Evolutionary conservation across 2,797 vertebrate species (phyloP).

Genomic region (Sebastes iracundus): DNA sequence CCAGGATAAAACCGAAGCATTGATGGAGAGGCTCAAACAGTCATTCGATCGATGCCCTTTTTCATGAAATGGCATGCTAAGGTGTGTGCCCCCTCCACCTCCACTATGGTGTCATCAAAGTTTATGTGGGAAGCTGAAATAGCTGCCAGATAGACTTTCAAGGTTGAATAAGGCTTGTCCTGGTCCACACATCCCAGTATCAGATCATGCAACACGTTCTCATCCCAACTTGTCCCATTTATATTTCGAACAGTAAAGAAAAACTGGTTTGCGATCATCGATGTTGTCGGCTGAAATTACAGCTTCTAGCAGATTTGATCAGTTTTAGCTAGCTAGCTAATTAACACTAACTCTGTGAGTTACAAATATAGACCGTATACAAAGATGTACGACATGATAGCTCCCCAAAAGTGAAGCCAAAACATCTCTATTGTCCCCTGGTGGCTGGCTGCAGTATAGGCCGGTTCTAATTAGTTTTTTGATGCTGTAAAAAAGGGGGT

Average conservation of each 20-base stretch:
- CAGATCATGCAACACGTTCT: not conserved
- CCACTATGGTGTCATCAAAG: slow-evolving; percentile 1
- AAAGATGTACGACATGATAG: too few species aligned
- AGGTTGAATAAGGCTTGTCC: not conserved
- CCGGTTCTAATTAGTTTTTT: too few species aligned
- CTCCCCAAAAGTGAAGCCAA: too few species aligned
- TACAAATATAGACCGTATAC: not conserved
- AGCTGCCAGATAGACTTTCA: not conserved
- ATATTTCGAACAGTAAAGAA: not conserved
- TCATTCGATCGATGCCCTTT: slow-evolving; percentile 1
- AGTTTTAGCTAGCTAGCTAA: not conserved
- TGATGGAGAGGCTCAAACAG: not conserved
- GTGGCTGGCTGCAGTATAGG: too few species aligned
- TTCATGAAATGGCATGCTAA: slow-evolving; percentile 22
- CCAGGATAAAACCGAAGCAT: slow-evolving; percentile 5
- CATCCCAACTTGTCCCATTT: too few species aligned
- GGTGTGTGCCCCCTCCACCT: not conserved
- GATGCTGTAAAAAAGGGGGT: too few species aligned
- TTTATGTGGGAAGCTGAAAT: slow-evolving; percentile 12
- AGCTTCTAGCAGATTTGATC: too few species aligned
- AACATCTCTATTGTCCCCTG: too few species aligned
- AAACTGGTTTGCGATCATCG: too few species aligned
- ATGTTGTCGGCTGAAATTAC: not conserved
- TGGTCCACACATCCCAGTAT: too few species aligned
- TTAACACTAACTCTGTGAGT: not conserved